phyloP scores from a whole-genome alignment of 2,888 invertebrate species.

The Petrolisthes cinctipes region DNA sequence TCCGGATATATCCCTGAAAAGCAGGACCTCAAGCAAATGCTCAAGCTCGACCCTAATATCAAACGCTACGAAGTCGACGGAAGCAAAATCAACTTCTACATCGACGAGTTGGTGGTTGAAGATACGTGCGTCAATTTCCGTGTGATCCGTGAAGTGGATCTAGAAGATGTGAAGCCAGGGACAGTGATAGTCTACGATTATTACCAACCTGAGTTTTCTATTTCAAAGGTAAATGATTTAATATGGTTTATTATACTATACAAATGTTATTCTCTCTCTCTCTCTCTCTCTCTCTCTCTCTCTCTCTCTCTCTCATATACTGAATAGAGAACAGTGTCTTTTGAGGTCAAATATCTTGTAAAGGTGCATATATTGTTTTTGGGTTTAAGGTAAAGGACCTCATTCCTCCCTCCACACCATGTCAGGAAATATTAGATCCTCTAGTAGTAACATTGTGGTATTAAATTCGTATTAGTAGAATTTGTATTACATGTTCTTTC shows the following conservation, averaged over 20 bases:
- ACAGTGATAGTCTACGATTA: slow-evolving; percentile 68
- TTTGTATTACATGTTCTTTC: no score
- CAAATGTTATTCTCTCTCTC: no score
- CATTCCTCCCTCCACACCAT: no score
- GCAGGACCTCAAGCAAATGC: slow-evolving; percentile 67
- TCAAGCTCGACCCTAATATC: slow-evolving; percentile 23
- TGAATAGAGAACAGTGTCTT: not conserved
- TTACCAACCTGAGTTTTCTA: slow-evolving; percentile 67
- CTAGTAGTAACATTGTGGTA: no score
- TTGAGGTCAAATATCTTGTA: no score
- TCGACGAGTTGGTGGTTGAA: slow-evolving; percentile 49
- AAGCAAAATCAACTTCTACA: slow-evolving; percentile 52
- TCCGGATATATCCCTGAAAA: slow-evolving; percentile 70
- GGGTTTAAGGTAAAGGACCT: no score
- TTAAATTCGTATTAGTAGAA: no score
- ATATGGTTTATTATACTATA: no score
- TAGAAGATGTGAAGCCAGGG: slow-evolving; percentile 68
- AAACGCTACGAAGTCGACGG: slow-evolving; percentile 63
- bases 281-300: no score
- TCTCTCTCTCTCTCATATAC: not conserved
- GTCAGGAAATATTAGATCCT: no score
- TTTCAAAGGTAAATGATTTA: slow-evolving; percentile 45
- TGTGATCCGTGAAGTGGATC: slow-evolving; percentile 68
- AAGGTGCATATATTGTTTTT: no score
- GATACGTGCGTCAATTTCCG: slow-evolving; percentile 68